Percentiles rank a stretch among this genome's conserved stretches.
Conservation (phyloP, 1,140 invertebrate genomes). For the Aphaenogaster rudis region DNA sequence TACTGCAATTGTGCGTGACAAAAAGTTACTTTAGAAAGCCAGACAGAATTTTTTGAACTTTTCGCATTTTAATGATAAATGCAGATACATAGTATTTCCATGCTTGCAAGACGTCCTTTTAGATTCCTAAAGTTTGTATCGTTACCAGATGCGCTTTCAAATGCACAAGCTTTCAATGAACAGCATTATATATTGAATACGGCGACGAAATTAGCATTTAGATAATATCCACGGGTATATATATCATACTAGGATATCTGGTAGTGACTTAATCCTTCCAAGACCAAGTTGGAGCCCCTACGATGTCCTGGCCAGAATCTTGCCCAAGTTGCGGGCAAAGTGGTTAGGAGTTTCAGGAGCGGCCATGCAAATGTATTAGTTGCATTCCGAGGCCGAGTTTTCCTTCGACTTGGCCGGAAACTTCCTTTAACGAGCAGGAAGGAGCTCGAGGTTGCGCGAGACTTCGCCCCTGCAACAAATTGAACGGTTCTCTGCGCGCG, state of each 20-base stretch:
- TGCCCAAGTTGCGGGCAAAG: constrained; percentile 70
- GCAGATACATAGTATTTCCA: background rate
- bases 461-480: constrained; percentile 43
- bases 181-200: constrained; percentile 37
- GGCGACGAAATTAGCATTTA: constrained; percentile 59
- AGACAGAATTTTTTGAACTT: background rate
- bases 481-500: background rate
- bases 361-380: constrained; percentile 77
- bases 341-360: constrained; percentile 68
- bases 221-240: constrained; percentile 44
- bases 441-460: constrained; percentile 30
- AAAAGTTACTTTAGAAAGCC: background rate
- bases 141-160: background rate
- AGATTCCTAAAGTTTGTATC: constrained; percentile 35
- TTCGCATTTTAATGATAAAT: background rate
- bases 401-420: constrained; percentile 64
- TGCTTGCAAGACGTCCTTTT: background rate
- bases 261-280: constrained; percentile 71
- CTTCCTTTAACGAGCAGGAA: constrained; percentile 59
- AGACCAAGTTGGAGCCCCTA: constrained; percentile 55
- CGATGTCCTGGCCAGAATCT: constrained; percentile 73
- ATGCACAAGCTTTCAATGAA: constrained; percentile 29
- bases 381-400: constrained; percentile 74
- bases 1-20: background rate
- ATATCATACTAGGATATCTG: constrained; percentile 34